phyloP scores from a whole-genome alignment of 2,113 vertebrate species.

The Casuarius casuarius region DNA sequence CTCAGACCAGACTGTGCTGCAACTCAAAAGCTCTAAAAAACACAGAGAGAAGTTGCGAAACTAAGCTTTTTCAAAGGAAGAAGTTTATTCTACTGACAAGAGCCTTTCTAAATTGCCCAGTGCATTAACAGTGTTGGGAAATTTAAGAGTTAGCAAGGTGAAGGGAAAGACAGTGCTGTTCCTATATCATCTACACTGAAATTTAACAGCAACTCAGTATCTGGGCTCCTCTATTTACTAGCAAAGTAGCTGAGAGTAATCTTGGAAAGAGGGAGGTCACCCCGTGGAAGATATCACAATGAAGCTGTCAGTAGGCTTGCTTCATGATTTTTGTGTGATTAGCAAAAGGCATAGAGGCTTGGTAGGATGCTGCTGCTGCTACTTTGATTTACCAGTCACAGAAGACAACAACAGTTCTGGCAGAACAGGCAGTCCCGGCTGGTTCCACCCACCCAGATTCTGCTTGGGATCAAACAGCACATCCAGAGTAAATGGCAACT shows the following conservation, averaged over 20 bases:
- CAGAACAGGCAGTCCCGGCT: constrained; percentile 1
- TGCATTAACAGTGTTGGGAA: neutral
- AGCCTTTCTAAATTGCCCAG: neutral
- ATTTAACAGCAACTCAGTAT: neutral
- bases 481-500: neutral
- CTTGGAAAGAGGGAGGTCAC: neutral
- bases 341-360: neutral
- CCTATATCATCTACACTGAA: neutral
- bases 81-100: neutral
- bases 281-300: neutral
- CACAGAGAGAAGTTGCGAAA: neutral
- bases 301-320: neutral
- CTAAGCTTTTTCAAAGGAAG: neutral
- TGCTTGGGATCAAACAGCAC: neutral
- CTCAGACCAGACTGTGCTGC: neutral
- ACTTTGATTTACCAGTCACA: neutral
- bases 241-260: neutral
- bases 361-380: neutral
- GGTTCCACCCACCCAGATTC: neutral
- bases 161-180: neutral
- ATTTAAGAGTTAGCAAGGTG: neutral
- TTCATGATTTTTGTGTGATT: neutral
- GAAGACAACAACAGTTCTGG: neutral
- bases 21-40: neutral
- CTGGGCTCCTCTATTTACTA: neutral